Conservation (phyloP, 2,888 invertebrate species). For the Drosophila helvetica region DNA sequence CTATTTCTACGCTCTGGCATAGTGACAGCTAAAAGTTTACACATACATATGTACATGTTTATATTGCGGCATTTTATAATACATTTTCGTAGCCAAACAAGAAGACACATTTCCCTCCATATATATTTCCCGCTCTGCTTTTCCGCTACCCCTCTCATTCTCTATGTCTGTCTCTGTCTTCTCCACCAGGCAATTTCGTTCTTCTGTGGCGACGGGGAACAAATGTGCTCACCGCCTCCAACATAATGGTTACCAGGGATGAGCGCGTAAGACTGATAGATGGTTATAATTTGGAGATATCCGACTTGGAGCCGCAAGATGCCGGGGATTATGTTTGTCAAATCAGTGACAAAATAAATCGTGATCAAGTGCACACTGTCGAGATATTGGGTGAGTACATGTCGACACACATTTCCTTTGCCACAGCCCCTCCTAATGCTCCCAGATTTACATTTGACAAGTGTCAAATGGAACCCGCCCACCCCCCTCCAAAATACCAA, state of each 20-base stretch:
- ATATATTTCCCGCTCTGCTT: slow-evolving; percentile 17
- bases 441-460: slow-evolving; percentile 46
- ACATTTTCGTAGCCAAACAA: slow-evolving; percentile 62
- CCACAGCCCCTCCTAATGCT: no score
- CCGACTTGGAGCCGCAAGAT: slow-evolving; percentile 88
- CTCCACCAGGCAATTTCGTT: slow-evolving; percentile 86
- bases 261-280: slow-evolving; percentile 88
- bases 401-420: slow-evolving; percentile 7
- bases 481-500: slow-evolving; percentile 4
- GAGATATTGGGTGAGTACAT: slow-evolving; percentile 86
- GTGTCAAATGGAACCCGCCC: neutral
- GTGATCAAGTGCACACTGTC: slow-evolving; percentile 89
- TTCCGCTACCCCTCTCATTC: slow-evolving; percentile 10
- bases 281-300: slow-evolving; percentile 89
- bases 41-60: slow-evolving; percentile 42
- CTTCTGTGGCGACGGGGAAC: slow-evolving; percentile 89
- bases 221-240: slow-evolving; percentile 89
- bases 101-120: slow-evolving; percentile 33
- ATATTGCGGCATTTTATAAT: slow-evolving; percentile 70
- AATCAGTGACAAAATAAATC: slow-evolving; percentile 88
- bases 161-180: neutral
- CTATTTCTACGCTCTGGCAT: slow-evolving; percentile 22
- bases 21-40: slow-evolving; percentile 50
- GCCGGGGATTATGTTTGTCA: slow-evolving; percentile 89
- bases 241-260: slow-evolving; percentile 89